Percentiles rank a stretch among this genome's conserved stretches.
Evolutionary conservation across 2,888 invertebrate genomes (phyloP).

Genomic region (Erebia epiphron): DNA sequence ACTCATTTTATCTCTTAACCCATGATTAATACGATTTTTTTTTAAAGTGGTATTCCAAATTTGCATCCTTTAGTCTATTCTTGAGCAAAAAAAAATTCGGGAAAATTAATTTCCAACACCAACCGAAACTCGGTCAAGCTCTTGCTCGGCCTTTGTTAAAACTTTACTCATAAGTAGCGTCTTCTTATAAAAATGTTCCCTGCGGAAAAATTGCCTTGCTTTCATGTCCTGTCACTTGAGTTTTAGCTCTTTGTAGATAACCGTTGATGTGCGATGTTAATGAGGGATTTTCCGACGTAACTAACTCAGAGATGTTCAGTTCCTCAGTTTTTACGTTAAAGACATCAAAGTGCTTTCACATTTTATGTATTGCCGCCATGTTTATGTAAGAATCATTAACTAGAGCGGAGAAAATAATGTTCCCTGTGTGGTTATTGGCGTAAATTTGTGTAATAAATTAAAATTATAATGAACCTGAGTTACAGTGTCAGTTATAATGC

Average conservation of each 20-base stretch:
- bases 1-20: too few relatives aligned
- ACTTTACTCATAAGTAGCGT: not conserved
- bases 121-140: slow-evolving; percentile 12
- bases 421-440: slow-evolving; percentile 11
- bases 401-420: slow-evolving; percentile 55
- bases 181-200: not conserved
- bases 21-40: too few relatives aligned
- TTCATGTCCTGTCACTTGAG: not conserved
- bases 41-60: too few relatives aligned
- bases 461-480: not conserved
- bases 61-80: too few relatives aligned
- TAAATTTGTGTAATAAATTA: not conserved
- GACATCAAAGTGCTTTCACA: slow-evolving; percentile 59
- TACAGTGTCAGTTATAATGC: too few relatives aligned
- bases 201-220: not conserved
- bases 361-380: slow-evolving; percentile 29
- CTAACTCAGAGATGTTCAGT: slow-evolving; percentile 39
- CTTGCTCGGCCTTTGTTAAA: slow-evolving; percentile 8
- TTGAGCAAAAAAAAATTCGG: not conserved
- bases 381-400: slow-evolving; percentile 41
- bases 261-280: not conserved
- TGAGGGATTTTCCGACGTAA: slow-evolving; percentile 17
- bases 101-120: not conserved
- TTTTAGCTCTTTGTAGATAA: not conserved
- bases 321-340: slow-evolving; percentile 56